Base-by-base conservation (phyloP, 1,140 invertebrate species). In the Euschistus heros region DNA sequence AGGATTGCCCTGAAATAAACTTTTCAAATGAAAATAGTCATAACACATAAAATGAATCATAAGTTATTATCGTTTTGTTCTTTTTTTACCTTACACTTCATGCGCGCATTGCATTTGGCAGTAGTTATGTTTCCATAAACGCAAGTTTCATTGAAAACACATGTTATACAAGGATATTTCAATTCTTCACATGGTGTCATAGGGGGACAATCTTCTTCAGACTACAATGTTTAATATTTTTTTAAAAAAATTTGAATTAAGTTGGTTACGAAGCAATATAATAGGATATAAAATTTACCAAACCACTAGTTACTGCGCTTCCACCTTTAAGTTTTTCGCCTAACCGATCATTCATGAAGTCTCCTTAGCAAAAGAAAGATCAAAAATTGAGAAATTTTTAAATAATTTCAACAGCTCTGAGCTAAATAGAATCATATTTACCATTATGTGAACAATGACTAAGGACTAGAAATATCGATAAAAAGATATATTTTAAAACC, bases 81-180 rank as follows among this genome's bases (percentile, higher is more conserved):
- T 24, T 14, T 8, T 66, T 30, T 64, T 63, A 71, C 70, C 37
- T 61, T 33, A 52, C 70, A 71, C 46, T 65, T 46, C 24, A 65
- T 59, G 15, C 26, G 42, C 4, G 70, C 68, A 18, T 60, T 66
- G 60, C 72, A 73, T 14, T 50, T 69, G 18, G 67, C 70, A 17
- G 69, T 70, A 18, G 66, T 67, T 50, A 62, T 22, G 33, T 66
- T 65, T 2, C 72, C 72, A 70, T 73, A 73, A 17, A 70, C 63
- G 54, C 72, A 73, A 10, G 70, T 62, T 26, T 66, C 62, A 66
- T 71, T 71, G 42, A 70, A 68, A n/a, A 50, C 22, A 68, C 71
- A 73, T 24, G 30, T 62, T 14, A 72, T 70, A 62, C 71, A 72
- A 18, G 71, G 68, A 24, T 62, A 64, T 22, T 65, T 65, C n/a